phyloP scores from a whole-genome alignment of 2,888 invertebrate species.

The Acrobasis suavella region DNA sequence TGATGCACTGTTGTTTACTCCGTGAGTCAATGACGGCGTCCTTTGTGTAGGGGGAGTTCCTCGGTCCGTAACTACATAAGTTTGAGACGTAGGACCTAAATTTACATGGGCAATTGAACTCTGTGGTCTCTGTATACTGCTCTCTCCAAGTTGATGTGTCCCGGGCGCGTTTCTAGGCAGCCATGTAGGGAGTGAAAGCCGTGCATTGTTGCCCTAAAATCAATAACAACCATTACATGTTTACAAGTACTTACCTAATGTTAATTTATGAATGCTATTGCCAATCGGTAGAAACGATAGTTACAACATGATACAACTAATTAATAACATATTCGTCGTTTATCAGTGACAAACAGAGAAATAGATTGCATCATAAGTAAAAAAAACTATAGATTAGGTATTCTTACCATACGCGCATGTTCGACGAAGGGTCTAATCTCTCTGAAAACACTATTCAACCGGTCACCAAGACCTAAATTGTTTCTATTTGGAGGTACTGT shows the following conservation, averaged over 20 bases:
- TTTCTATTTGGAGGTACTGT: conserved; percentile 54
- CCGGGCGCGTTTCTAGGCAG: conserved; percentile 66
- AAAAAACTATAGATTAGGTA: conserved; percentile 10
- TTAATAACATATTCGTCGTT: background rate
- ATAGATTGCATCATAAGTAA: conserved; percentile 39
- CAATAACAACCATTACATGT: conserved; percentile 4
- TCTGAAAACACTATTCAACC: conserved; percentile 77
- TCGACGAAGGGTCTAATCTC: conserved; percentile 86
- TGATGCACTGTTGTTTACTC: conserved; percentile 56
- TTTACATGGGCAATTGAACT: conserved; percentile 72
- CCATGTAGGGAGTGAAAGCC: conserved; percentile 72
- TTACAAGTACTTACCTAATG: background rate
- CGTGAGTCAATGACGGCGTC: conserved; percentile 49
- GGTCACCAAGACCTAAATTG: conserved; percentile 70
- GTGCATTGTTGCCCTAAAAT: conserved; percentile 69
- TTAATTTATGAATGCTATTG: background rate
- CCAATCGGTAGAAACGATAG: background rate
- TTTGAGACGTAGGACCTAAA: conserved; percentile 54
- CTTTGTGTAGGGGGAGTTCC: conserved; percentile 49
- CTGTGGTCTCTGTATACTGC: conserved; percentile 61
- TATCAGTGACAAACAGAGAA: conserved; percentile 28
- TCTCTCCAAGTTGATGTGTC: conserved; percentile 59
- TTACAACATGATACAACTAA: background rate
- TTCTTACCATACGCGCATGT: conserved; percentile 80
- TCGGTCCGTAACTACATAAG: conserved; percentile 65